A percentile compares a stretch with the other conserved stretches of the same genome.
These are phyloP conservation scores for Eupleurogrammus muticus DNA, from an alignment of 2,797 vertebrate genomes.

Conservation along the genomic window DNA sequence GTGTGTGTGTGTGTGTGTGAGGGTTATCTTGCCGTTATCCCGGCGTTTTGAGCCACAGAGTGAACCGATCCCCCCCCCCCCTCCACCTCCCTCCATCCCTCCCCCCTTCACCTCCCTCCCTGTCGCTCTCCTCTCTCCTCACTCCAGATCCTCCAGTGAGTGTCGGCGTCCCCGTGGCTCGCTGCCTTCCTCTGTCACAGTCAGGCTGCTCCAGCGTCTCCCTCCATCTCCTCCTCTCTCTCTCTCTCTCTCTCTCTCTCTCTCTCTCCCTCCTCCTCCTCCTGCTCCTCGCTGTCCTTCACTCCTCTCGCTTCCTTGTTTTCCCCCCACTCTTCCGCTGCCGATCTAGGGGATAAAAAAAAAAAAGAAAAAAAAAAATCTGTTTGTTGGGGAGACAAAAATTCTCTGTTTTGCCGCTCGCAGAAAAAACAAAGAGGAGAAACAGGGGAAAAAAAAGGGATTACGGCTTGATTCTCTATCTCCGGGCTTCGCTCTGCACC, in stretches of 20 bases:
- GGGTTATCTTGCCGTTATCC: conserved; percentile 82
- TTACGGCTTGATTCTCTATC: conserved; percentile 88
- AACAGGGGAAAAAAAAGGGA: conserved; percentile 84
- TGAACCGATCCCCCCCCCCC: conserved; percentile 64
- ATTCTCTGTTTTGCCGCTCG: conserved; percentile 87
- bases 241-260: conserved; percentile 46
- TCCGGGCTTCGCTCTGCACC: conserved; percentile 76
- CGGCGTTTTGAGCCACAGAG: conserved; percentile 65
- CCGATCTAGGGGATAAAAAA: conserved; percentile 79
- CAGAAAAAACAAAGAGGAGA: too few species aligned
- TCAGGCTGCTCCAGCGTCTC: conserved; percentile 72
- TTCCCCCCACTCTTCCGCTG: conserved; percentile 84
- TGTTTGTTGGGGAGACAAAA: conserved; percentile 86
- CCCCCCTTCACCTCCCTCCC: conserved; percentile 50
- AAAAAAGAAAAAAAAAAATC: too few species aligned
- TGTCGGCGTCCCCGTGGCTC: conserved; percentile 88
- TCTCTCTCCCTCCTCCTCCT: conserved; percentile 46
- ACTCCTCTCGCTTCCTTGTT: conserved; percentile 78
- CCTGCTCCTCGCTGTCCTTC: conserved; percentile 71
- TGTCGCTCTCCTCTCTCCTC: conserved; percentile 75
- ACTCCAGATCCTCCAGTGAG: conserved; percentile 88
- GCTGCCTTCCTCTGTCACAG: conserved; percentile 77
- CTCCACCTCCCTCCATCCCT: conserved; percentile 33
- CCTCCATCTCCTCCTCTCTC: conserved; percentile 66
- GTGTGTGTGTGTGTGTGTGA: too few species aligned